Percentiles rank a stretch among this genome's conserved stretches.
These are phyloP conservation scores for Tamandua tetradactyla DNA, from an alignment of 2,797 vertebrate genomes.

Conservation along the genomic window DNA sequence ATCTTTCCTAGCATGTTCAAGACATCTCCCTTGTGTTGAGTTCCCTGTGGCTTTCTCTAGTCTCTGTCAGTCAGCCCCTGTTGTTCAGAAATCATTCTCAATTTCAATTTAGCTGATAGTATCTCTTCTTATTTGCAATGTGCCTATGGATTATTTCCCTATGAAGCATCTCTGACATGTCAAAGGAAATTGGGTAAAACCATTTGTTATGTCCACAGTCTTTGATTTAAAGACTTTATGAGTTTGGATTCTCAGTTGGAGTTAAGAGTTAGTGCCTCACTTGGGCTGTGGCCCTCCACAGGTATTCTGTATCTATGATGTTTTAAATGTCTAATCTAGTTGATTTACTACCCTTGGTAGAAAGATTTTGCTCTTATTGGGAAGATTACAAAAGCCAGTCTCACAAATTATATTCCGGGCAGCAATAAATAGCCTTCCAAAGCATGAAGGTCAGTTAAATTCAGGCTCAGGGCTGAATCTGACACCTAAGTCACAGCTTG, in stretches of 20 bases:
- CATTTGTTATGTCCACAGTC: neutral
- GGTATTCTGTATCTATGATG: constrained; percentile 16
- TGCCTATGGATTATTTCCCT: neutral
- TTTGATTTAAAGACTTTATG: neutral
- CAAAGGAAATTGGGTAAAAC: neutral
- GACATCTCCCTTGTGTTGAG: neutral
- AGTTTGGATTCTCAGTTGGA: neutral
- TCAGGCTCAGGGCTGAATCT: neutral
- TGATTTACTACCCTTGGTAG: neutral
- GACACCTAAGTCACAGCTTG: neutral
- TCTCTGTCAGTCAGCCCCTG: neutral
- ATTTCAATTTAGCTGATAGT: neutral
- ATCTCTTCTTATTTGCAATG: neutral
- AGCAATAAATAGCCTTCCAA: neutral
- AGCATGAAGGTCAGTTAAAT: constrained; percentile 31
- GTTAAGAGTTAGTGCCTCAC: neutral
- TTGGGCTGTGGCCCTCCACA: constrained; percentile 23
- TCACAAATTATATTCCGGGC: constrained; percentile 28
- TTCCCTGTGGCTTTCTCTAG: neutral
- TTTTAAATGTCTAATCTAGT: constrained; percentile 53
- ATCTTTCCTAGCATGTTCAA: neutral
- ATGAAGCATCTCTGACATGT: neutral
- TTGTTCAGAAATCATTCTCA: neutral
- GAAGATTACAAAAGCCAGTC: constrained; percentile 16
- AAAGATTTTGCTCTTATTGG: neutral